A percentile compares a stretch with the other conserved stretches of the same genome.
Evolutionary conservation across 2,888 invertebrate genomes (phyloP).

Genomic region (Calliphora vomitoria): DNA sequence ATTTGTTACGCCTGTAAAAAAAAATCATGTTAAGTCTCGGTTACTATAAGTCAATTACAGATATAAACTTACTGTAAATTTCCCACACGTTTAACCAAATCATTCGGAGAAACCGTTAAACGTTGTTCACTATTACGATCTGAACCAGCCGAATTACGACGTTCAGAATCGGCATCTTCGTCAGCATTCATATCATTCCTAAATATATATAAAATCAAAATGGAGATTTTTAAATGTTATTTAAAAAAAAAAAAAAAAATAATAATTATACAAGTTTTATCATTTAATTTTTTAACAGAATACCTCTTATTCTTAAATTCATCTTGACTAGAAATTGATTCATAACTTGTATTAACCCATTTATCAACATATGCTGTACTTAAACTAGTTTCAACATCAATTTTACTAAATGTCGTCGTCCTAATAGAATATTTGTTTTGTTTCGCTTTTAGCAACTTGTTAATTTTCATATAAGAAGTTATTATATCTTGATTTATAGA

Average conservation of each 20-base stretch:
- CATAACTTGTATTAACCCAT: constrained; percentile 7
- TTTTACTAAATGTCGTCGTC: no score
- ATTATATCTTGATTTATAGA: background rate
- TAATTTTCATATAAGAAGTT: background rate
- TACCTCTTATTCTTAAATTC: constrained; percentile 25
- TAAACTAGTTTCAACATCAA: background rate
- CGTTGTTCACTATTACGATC: constrained; percentile 50
- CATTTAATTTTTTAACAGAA: background rate
- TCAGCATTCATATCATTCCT: constrained; percentile 63
- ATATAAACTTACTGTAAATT: constrained; percentile 53
- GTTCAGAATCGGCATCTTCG: constrained; percentile 57
- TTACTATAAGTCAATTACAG: background rate
- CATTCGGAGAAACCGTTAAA: constrained; percentile 37
- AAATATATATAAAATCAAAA: background rate
- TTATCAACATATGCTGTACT: background rate
- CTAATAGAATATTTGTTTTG: background rate
- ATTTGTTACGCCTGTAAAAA: constrained; percentile 87
- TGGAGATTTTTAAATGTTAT: no score
- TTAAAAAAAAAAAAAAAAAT: background rate
- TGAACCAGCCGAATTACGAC: constrained; percentile 62
- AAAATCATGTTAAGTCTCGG: background rate
- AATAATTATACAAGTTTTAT: background rate
- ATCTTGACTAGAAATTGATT: constrained; percentile 19
- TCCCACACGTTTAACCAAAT: constrained; percentile 63
- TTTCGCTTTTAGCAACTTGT: constrained; percentile 20